Conservation (phyloP, 2,797 vertebrate genomes). For the Phrynocephalus forsythii region DNA sequence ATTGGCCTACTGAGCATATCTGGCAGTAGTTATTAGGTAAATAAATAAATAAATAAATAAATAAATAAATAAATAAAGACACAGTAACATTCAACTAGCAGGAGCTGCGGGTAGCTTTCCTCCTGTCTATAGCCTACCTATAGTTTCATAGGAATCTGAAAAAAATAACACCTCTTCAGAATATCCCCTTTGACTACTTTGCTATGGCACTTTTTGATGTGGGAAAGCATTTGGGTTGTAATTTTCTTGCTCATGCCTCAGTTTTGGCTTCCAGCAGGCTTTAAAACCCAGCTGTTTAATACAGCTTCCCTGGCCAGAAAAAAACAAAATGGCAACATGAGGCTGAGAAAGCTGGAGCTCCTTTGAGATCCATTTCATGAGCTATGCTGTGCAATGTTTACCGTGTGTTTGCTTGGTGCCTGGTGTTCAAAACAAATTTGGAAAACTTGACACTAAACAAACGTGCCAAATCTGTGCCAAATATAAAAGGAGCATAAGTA, state of each 20-base stretch:
- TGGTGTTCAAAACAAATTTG: not conserved
- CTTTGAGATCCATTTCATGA: not conserved
- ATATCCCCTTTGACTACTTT: not conserved
- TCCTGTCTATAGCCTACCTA: not conserved
- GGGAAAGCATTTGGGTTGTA: no score
- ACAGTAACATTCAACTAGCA: not conserved
- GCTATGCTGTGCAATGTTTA: not conserved
- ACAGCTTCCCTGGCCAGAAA: not conserved
- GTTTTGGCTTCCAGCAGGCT: not conserved
- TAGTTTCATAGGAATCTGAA: not conserved
- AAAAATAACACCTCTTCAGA: not conserved
- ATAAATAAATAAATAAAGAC: not conserved
- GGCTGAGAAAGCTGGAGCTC: not conserved
- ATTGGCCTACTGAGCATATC: not conserved
- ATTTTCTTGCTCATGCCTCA: no score
- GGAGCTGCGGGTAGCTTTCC: not conserved
- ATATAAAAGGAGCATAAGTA: not conserved
- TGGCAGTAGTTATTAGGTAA: not conserved
- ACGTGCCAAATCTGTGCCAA: not conserved
- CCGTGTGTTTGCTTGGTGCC: not conserved
- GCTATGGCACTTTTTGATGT: no score
- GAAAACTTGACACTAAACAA: not conserved
- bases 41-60: not conserved
- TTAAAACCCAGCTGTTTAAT: not conserved
- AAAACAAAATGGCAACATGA: not conserved